Base-by-base conservation (phyloP, 1,140 invertebrate genomes). In the Orius laevigatus region DNA sequence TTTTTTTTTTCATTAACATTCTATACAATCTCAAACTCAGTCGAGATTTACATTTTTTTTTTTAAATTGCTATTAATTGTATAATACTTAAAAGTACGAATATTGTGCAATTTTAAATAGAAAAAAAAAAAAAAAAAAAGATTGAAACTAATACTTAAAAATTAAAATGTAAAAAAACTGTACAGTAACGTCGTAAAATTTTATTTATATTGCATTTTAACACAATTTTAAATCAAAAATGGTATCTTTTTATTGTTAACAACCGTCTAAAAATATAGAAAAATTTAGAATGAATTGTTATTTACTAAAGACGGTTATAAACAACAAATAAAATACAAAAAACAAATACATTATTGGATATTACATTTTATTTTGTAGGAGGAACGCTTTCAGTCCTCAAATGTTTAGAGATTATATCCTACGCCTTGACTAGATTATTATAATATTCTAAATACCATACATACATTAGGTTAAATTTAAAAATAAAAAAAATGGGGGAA, bases 1-100 rank as follows among this genome's bases (percentile, higher is more conserved):
- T 55, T 54, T 54, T 49, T 48, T 50, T 25, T 25, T 25, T 25
- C 25, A 25, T 25, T 25, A 55, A 55, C 48, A 46, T 52, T 52
- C 51, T 55, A 49, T 55, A 55, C 53, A 55, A 49, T 55, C 50
- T 50, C 48, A 51, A 50, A 50, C 44, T 52, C 45, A 49, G 51
- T 46, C 53, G 44, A 49, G 48, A 49, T 50, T 52, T 48, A 48
- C 46, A 48, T 52, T 42, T 52, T 44, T 31, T 38, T 38, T 38
- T 38, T 38, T 38, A 33, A 52, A 48, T 42, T 52, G 31, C 45
- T 48, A 52, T 47, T 42, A 39, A 52, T 52, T 36, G 45, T 48
- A 47, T 33, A 33, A 47, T 48, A 48, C 46, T 52, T 52, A 48
- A 48, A 49, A 48, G 39, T 48, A 48, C 14, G 14, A 18, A 46